A percentile compares a stretch with the other conserved stretches of the same genome.
phyloP scores from a whole-genome alignment of 2,888 invertebrate species.

The Thymelicus sylvestris region DNA sequence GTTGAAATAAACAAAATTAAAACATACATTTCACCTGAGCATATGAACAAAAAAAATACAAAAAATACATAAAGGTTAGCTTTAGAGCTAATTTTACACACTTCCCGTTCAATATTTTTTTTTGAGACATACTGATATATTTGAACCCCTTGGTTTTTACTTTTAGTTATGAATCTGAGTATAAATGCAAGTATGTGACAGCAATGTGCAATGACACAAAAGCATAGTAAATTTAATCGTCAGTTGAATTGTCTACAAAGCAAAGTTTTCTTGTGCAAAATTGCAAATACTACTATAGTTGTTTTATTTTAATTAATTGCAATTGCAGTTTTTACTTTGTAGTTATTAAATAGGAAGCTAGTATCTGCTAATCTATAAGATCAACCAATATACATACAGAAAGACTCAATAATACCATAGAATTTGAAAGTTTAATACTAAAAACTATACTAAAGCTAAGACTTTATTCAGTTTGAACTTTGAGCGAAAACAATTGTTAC shows the following conservation, averaged over 20 bases:
- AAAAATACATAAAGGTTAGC: too few species aligned
- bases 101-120: background rate
- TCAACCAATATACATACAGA: background rate
- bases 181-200: background rate
- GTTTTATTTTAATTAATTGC: background rate
- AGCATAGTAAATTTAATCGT: slow-evolving; percentile 1
- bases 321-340: background rate
- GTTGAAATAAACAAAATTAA: too few species aligned
- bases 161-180: slow-evolving; percentile 6
- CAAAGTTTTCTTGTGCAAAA: slow-evolving; percentile 1
- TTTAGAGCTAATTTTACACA: background rate
- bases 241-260: background rate
- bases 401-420: background rate
- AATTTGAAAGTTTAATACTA: background rate
- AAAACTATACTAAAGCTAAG: background rate
- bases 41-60: too few species aligned
- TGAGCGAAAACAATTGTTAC: too few species aligned
- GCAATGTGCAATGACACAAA: slow-evolving; percentile 8
- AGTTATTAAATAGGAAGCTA: background rate
- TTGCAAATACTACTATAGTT: background rate
- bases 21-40: too few species aligned
- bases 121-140: too few species aligned
- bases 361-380: background rate
- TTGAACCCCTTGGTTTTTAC: background rate
- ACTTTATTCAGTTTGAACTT: background rate